phyloP scores from a whole-genome alignment of 2,888 invertebrate genomes.

The Latrodectus hesperus region DNA sequence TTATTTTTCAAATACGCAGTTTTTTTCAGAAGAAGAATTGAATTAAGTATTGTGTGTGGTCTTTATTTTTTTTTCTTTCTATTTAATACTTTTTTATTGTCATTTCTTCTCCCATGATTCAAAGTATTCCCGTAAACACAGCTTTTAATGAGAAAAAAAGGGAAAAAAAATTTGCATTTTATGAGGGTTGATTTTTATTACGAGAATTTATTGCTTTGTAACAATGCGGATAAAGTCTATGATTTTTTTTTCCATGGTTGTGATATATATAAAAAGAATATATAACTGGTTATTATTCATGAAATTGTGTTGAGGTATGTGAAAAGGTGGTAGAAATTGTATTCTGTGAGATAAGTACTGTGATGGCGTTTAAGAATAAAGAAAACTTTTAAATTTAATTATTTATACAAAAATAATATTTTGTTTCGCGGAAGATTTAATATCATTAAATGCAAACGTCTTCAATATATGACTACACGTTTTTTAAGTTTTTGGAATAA shows the following conservation, averaged over 20 bases:
- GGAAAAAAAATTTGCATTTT: conserved; percentile 54
- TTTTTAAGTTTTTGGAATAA: no score
- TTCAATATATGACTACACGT: no score
- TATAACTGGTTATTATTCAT: no score
- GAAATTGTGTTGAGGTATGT: no score
- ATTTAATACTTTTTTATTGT: conserved; percentile 21
- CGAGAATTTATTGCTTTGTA: conserved; percentile 7
- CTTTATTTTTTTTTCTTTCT: conserved; percentile 11
- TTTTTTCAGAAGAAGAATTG: conserved; percentile 12
- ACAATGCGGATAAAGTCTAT: conserved; percentile 37
- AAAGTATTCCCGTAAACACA: conserved; percentile 47
- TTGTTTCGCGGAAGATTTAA: no score
- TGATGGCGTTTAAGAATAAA: no score
- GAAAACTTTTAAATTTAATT: no score
- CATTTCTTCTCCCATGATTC: conserved; percentile 12
- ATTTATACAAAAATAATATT: no score
- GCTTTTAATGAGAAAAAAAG: conserved; percentile 35
- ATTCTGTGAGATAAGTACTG: no score
- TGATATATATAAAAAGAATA: no score
- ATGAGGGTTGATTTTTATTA: conserved; percentile 35
- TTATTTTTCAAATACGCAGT: conserved; percentile 26
- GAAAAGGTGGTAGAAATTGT: no score
- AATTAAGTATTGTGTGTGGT: conserved; percentile 26
- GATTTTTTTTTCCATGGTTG: neutral
- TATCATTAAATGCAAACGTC: no score